Percentiles rank a stretch among this genome's conserved stretches.
These are phyloP conservation scores for Drosophila hamatofila DNA, from an alignment of 2,888 invertebrate species.

Conservation along the genomic window DNA sequence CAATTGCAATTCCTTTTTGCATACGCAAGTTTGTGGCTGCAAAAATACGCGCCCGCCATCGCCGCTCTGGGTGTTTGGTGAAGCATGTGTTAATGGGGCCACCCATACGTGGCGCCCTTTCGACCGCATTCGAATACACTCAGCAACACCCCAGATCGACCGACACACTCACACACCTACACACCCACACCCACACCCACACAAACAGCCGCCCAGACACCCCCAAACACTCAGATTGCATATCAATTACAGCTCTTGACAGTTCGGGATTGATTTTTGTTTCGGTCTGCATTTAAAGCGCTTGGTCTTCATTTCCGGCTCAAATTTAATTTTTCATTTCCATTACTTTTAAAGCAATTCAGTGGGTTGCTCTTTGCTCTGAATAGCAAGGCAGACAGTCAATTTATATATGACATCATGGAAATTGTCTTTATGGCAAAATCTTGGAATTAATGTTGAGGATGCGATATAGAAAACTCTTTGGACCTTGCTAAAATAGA, in stretches of 20 bases:
- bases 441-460: neutral
- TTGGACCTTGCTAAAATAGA: too few relatives aligned
- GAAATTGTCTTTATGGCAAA: neutral
- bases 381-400: neutral
- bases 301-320: slow-evolving; percentile 36
- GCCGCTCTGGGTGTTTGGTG: slow-evolving; percentile 28
- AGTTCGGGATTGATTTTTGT: slow-evolving; percentile 67
- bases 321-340: slow-evolving; percentile 25
- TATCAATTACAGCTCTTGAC: slow-evolving; percentile 65
- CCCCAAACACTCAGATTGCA: slow-evolving; percentile 56
- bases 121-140: slow-evolving; percentile 49
- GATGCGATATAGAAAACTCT: neutral
- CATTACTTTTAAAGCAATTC: slow-evolving; percentile 2
- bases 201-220: slow-evolving; percentile 9
- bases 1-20: slow-evolving; percentile 76
- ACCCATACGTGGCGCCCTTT: slow-evolving; percentile 10
- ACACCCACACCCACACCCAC: slow-evolving; percentile 2
- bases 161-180: slow-evolving; percentile 10
- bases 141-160: slow-evolving; percentile 27
- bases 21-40: slow-evolving; percentile 78
- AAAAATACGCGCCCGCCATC: slow-evolving; percentile 43
- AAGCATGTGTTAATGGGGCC: slow-evolving; percentile 57
- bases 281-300: slow-evolving; percentile 58
- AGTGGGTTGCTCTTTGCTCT: neutral
- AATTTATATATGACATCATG: neutral